Evolutionary conservation across 2,888 invertebrate species (phyloP), one percentile per base, ranked within the genome.

Genomic region (Tanytarsus gracilentus): DNA sequence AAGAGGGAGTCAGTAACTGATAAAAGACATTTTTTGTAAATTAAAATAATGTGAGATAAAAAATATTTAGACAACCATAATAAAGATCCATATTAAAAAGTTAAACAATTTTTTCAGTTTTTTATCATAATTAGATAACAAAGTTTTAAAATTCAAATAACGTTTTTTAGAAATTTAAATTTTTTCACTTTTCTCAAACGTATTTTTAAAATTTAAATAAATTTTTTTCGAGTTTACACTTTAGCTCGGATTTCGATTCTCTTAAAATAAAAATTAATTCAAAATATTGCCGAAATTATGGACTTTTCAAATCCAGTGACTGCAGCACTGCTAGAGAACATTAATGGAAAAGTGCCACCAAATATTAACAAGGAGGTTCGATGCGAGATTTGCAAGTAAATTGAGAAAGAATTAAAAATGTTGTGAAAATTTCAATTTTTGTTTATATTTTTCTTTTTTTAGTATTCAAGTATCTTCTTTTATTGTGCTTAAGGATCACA

Each of bases 341-440:
- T 56, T 1, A 40, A 39, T 40, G 18, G 18, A 11, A 18, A 21
- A 9, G 11, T 27, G 2, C 14, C 27, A 3, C 8, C n/a, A 1
- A 16, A 8, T 44, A 21, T 56, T 18, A 4, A 26, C 3, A 56
- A 56, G n/a, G 56, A 56, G 44, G 56, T 56, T 7, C 4, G 21
- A 4, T 56, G 56, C 16, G 56, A 56, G 27, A 14, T 56, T 6
- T 56, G 56, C 18, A 40, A 40, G 55, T 36, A 33, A 52, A 8
- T 8, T 40, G 27, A 27, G 29, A n/a, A n/a, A n/a, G 5, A 44
- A 44, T 4, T 33, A 33, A 5, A 4, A 11, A 11, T 33, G 33
- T 11, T 2, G 11, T 5, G 2, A 33, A 33, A 33, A 33, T 14
- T 36, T 36, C 36, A 14, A 11, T 36, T 36, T 36, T 36, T 14